Evolutionary conservation across 2,888 invertebrate genomes (phyloP).

Genomic region (Ennomos erosarius): DNA sequence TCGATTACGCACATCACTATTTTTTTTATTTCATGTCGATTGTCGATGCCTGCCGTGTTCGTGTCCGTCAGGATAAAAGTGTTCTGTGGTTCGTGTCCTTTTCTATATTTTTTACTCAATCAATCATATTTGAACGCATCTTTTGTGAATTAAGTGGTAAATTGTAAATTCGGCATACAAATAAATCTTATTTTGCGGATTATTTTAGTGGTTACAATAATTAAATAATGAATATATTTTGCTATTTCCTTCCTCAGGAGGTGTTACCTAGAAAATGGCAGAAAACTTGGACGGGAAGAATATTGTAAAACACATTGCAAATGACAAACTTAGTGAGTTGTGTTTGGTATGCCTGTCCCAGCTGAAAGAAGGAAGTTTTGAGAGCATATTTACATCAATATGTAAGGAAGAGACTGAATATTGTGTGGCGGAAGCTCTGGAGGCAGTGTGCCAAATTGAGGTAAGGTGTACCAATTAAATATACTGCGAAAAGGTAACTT

Average conservation of each 20-base stretch:
- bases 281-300: constrained; percentile 56
- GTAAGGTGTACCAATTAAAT: constrained; percentile 40
- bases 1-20: no score
- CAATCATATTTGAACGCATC: no score
- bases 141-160: constrained; percentile 44
- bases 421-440: constrained; percentile 68
- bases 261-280: constrained; percentile 47
- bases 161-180: neutral
- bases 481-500: no score
- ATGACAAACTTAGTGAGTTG: constrained; percentile 66
- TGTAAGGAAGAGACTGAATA: constrained; percentile 66
- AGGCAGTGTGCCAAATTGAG: constrained; percentile 58
- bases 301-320: constrained; percentile 66
- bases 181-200: no score
- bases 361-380: constrained; percentile 52
- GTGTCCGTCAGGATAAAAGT: no score
- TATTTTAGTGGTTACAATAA: neutral
- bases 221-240: constrained; percentile 1
- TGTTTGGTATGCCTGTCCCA: constrained; percentile 70
- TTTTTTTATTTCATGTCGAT: no score
- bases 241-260: constrained; percentile 6
- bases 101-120: no score
- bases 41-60: no score
- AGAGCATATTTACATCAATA: constrained; percentile 69
- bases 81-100: no score